Percentiles rank a stretch among this genome's conserved stretches.
Conservation (phyloP, 2,888 invertebrate genomes). For the Resseliella maxima region DNA sequence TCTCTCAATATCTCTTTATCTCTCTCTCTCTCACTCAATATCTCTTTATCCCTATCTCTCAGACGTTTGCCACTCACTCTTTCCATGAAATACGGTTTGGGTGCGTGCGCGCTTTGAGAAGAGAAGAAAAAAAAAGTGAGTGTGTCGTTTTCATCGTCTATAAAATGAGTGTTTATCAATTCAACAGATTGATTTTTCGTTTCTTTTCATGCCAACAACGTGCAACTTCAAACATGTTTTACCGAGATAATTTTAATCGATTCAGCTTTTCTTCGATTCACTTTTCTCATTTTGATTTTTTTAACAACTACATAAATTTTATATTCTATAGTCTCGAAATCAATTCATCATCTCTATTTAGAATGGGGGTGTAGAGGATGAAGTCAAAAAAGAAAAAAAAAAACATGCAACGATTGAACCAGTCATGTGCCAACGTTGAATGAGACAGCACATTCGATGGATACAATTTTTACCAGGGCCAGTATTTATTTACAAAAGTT, state of each 20-base stretch:
- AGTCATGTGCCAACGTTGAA: not conserved
- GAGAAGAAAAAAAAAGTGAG: not conserved
- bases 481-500: constrained; percentile 47
- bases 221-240: not conserved
- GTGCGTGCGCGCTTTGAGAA: not conserved
- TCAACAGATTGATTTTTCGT: constrained; percentile 43
- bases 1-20: too few species aligned
- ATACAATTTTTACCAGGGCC: constrained; percentile 15
- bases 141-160: not conserved
- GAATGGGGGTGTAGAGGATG: not conserved
- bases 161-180: constrained; percentile 42
- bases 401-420: not conserved
- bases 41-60: too few species aligned
- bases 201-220: not conserved
- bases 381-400: not conserved
- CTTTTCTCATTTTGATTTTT: not conserved
- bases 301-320: constrained; percentile 51
- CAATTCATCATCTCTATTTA: constrained; percentile 37
- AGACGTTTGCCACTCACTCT: too few species aligned
- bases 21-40: too few species aligned
- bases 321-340: constrained; percentile 27
- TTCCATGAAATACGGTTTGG: not conserved
- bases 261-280: constrained; percentile 39
- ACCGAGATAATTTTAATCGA: constrained; percentile 48
- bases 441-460: constrained; percentile 7